Evolutionary conservation across 1,140 invertebrate genomes (phyloP).

Genomic region (Eupeodes corollae): DNA sequence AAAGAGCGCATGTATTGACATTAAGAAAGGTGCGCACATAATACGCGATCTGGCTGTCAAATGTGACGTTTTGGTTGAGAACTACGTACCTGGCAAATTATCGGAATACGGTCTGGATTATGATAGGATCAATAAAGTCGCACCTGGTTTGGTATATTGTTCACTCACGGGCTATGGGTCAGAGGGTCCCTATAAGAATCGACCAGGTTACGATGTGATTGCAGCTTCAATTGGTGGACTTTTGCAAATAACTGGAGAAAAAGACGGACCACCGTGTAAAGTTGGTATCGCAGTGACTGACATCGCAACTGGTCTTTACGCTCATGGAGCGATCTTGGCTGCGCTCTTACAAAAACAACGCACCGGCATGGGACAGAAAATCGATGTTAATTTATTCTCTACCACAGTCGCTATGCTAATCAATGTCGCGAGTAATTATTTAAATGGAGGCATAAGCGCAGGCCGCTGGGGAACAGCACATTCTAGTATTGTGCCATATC

Average conservation of each 20-base stretch:
- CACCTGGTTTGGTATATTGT: conserved; percentile 82
- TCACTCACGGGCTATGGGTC: conserved; percentile 88
- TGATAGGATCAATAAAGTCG: conserved; percentile 53
- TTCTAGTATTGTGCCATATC: conserved; percentile 89
- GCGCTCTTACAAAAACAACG: conserved; percentile 67
- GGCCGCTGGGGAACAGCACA: conserved; percentile 80
- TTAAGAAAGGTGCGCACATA: conserved; percentile 67
- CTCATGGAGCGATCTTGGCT: conserved; percentile 90
- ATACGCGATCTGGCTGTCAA: conserved; percentile 60
- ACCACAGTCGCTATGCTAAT: conserved; percentile 82
- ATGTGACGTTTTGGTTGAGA: conserved; percentile 87
- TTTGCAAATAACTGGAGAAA: conserved; percentile 77
- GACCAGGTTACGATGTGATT: conserved; percentile 92
- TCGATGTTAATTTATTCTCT: conserved; percentile 87
- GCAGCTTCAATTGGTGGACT: conserved; percentile 85
- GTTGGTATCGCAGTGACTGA: conserved; percentile 89
- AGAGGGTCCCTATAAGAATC: conserved; percentile 69
- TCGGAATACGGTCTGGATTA: conserved; percentile 69
- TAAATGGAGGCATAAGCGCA: conserved; percentile 73
- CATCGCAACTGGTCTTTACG: conserved; percentile 83
- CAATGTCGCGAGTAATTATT: conserved; percentile 81
- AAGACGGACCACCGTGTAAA: conserved; percentile 77
- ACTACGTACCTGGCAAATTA: conserved; percentile 87
- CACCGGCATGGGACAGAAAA: conserved; percentile 79
- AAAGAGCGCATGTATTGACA: conserved; percentile 81